Conservation (phyloP, 1,140 invertebrate genomes). For the Sminthurinus signatus region DNA sequence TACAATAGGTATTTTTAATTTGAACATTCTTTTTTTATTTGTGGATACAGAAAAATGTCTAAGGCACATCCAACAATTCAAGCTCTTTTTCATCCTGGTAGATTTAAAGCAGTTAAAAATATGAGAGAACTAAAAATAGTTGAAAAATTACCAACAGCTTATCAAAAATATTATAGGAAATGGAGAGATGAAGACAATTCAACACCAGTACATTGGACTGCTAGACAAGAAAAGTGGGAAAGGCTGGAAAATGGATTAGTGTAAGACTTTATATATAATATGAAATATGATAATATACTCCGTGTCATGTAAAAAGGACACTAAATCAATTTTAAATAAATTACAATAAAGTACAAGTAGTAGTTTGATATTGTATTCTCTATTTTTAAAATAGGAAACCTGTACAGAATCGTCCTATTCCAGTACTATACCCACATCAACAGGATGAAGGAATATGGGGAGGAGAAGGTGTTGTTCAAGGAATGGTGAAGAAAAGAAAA, state of each 20-base stretch:
- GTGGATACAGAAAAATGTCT: no score
- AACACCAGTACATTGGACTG: constrained; percentile 76
- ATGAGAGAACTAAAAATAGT: background rate
- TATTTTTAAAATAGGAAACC: constrained; percentile 7
- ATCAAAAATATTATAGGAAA: constrained; percentile 80
- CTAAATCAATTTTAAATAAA: background rate
- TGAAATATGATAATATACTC: no score
- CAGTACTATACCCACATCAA: constrained; percentile 69
- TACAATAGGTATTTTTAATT: no score
- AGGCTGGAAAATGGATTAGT: constrained; percentile 63
- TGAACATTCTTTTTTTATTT: no score
- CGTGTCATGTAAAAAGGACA: constrained; percentile 41
- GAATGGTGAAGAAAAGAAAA: constrained; percentile 65
- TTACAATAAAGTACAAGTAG: no score
- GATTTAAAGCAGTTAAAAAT: background rate
- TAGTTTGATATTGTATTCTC: background rate
- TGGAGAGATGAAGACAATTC: constrained; percentile 68
- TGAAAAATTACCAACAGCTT: constrained; percentile 64
- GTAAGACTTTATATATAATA: no score
- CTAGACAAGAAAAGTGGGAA: constrained; percentile 64
- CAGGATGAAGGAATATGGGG: constrained; percentile 86
- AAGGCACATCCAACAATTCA: no score
- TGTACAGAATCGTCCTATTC: constrained; percentile 71
- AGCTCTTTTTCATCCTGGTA: background rate
- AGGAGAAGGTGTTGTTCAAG: constrained; percentile 89